Base-by-base conservation (phyloP, 2,113 vertebrate genomes). In the Bujurquina vittata region DNA sequence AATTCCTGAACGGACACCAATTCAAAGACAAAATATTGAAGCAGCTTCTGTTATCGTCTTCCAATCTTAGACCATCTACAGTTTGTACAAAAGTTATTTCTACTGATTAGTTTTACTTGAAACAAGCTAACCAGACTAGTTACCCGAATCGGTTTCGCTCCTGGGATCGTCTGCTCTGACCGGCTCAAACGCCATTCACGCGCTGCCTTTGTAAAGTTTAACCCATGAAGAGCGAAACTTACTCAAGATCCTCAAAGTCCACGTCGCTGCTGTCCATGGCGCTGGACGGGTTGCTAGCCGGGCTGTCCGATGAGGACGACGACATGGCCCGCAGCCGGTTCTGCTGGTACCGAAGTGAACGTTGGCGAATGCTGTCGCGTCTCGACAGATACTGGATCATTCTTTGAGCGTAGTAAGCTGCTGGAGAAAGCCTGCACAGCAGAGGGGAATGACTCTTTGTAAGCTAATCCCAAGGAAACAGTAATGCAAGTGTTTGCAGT, bases 381-480 rank as follows among this genome's bases (percentile, higher is more conserved):
- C 98, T 95, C 3, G 98, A 99, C 90, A 99, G 96, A 81, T 99
- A 99, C 95, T 99, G 98, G 96, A 99, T 99, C 98, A 99, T 99
- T 87, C 98, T 97, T 96, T 99, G 98, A 84, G 98, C 98, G 61
- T 99, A 99, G 95, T 99, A 99, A 3, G 98, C 98, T 84, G 98
- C 98, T 77, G 98, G 98, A 91, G 98, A 99, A 79, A 99, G 96
- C 86, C 98, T 99, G 95, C n/a, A 54, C 14, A 63, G 52, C 55
- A 77, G 4, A 59, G 12, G 75, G 9, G 20, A 37, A 14, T 0
- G 33, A 22, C n/a, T 26, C 17, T 67, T 49, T 29, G 18, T 29
- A 18, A 57, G 35, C 18, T 18, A 0, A 23, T 2, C 23, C 29
- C 18, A 7, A 52, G 17, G 17, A 52, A 52, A 18, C 49, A 18